Evolutionary conservation across 2,888 invertebrate genomes (phyloP), one percentile per base, ranked within the genome.

Genomic region (Monochamus alternatus): DNA sequence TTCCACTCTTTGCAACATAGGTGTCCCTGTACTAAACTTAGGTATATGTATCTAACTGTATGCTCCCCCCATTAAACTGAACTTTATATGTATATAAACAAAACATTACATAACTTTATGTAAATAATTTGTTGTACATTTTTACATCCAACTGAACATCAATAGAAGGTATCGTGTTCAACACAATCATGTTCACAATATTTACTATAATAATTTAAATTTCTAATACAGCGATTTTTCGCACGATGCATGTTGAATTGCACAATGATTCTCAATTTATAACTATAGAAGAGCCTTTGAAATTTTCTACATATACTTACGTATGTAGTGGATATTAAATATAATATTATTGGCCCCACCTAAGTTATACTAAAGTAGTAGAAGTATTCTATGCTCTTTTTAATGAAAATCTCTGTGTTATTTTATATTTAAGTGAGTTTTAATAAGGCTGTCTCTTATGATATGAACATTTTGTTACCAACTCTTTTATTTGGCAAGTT

Each of bases 41-140:
- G 22, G 22, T 22, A 71, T 77, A 79, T 77, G 66, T 77, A 73
- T 75, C 73, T 70, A 75, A 75, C 74, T 73, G 75, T 72, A 38
- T 38, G 38, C 67, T 72, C 75, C 55, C 68, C 65, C 55, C 75
- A 73, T 76, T 76, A 71, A 73, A 72, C 75, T 78, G 75, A 77
- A 80, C 78, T 78, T 78, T 75, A 76, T 78, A 77, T 78, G 78
- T 77, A 22, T 22, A 22, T 22, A 22, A 80, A 78, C 38, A 77
- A 77, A 77, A 74, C 58, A 73, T 80, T 80, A 71, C 78, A 77
- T 75, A 80, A 78, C 75, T 14, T 43, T 73, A 75, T 77, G 77
- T 74, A 74, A 77, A 77, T 71, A 75, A 77, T 79, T 77, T 77
- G 77, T 77, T 74, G 70, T 75, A 71, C 70, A 75, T 74, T 72